Conservation (phyloP, 2,888 invertebrate species). For the Lingula anatina region DNA sequence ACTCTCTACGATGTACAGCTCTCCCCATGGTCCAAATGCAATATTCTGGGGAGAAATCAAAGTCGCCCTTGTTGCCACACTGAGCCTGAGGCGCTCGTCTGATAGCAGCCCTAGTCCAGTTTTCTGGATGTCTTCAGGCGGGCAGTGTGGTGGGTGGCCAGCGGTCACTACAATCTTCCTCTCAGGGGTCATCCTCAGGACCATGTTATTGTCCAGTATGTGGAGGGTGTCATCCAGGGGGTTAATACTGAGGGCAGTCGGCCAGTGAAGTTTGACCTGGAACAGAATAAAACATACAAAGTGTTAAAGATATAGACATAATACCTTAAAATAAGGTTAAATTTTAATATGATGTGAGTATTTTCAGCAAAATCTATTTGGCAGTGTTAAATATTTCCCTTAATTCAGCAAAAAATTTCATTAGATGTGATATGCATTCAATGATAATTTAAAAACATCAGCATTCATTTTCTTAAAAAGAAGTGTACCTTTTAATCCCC, state of each 20-base stretch:
- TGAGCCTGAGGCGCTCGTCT: slow-evolving; percentile 39
- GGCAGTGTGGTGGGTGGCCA: slow-evolving; percentile 90
- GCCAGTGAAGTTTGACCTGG: slow-evolving; percentile 91
- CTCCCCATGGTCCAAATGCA: slow-evolving; percentile 86
- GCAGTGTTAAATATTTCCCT: too few species aligned
- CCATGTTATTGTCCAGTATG: slow-evolving; percentile 84
- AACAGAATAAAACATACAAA: slow-evolving; percentile 7
- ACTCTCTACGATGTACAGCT: slow-evolving; percentile 88
- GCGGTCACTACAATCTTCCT: slow-evolving; percentile 81
- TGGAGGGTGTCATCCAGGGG: slow-evolving; percentile 90
- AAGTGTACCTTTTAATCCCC: too few species aligned
- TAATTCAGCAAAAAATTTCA: too few species aligned
- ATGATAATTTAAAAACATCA: too few species aligned
- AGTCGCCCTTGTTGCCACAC: slow-evolving; percentile 76
- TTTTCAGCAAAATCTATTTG: too few species aligned
- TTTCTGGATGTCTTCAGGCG: slow-evolving; percentile 62
- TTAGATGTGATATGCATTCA: too few species aligned
- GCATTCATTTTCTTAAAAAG: too few species aligned
- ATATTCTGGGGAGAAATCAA: slow-evolving; percentile 84
- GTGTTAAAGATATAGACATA: not conserved
- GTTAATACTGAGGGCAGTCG: slow-evolving; percentile 90
- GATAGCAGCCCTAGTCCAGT: slow-evolving; percentile 32
- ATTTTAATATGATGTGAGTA: too few species aligned
- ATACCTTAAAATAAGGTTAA: too few species aligned
- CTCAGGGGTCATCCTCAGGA: slow-evolving; percentile 84